Conservation (phyloP, 1,140 invertebrate species). For the Drosophila malerkotliana region DNA sequence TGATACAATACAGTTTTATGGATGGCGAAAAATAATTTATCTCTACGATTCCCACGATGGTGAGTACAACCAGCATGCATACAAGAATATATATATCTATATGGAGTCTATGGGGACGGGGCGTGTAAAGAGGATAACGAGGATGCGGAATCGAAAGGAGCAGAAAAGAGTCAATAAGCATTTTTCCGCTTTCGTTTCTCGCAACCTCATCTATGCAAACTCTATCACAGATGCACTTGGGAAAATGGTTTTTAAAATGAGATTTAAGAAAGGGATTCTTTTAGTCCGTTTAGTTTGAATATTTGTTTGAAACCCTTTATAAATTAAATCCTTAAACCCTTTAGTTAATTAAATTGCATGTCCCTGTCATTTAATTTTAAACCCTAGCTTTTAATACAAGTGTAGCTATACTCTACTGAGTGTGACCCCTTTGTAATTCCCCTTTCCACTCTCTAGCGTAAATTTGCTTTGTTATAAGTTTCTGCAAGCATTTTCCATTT, state of each 20-base stretch:
- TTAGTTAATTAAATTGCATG: too few relatives aligned
- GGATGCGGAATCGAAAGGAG: conserved; percentile 19
- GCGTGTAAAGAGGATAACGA: background rate
- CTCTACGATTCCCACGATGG: conserved; percentile 98
- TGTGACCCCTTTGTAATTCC: background rate
- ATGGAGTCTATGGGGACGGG: background rate
- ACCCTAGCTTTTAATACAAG: conserved; percentile 3
- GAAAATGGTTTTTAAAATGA: conserved; percentile 1
- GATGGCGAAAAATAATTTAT: conserved; percentile 96
- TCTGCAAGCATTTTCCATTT: conserved; percentile 75
- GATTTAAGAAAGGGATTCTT: background rate
- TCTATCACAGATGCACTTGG: conserved; percentile 13
- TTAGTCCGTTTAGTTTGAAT: too few relatives aligned
- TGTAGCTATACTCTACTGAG: conserved; percentile 20
- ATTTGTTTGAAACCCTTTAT: too few relatives aligned
- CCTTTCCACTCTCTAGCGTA: conserved; percentile 17
- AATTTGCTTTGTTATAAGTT: conserved; percentile 81
- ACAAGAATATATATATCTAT: conserved; percentile 9
- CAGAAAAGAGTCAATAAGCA: conserved; percentile 34
- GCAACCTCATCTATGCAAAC: conserved; percentile 47
- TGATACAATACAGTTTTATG: conserved; percentile 95
- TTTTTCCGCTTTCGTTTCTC: conserved; percentile 37
- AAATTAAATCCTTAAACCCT: too few relatives aligned
- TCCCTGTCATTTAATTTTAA: background rate
- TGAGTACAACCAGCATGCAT: conserved; percentile 85